Conservation (phyloP, 2,888 invertebrate species). For the Elegia similella region DNA sequence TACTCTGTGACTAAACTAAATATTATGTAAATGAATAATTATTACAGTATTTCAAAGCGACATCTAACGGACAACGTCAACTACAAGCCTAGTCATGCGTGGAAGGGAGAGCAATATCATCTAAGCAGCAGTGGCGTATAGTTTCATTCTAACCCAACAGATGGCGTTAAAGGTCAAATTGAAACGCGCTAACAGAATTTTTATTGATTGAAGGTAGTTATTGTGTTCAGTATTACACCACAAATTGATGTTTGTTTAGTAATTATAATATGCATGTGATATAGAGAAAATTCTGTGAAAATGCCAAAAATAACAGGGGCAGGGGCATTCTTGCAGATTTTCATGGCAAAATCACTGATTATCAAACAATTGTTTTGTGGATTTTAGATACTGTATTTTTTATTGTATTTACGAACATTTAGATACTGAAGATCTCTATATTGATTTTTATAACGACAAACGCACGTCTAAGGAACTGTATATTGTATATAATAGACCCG, state of each 20-base stretch:
- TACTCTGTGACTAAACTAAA: not conserved
- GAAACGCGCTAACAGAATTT: not conserved
- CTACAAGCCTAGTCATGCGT: constrained; percentile 2
- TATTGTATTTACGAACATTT: not conserved
- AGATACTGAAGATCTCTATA: not conserved
- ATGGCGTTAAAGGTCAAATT: not conserved
- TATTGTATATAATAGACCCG: constrained; percentile 31
- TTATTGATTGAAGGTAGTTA: not conserved
- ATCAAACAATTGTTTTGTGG: not conserved
- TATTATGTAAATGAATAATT: not conserved
- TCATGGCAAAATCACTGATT: not conserved
- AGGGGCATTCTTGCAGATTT: not conserved
- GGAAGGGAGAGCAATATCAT: not conserved
- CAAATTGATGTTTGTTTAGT: too few species aligned
- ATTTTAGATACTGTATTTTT: not conserved
- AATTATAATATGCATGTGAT: not conserved
- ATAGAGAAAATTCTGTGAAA: not conserved
- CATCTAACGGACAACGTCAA: not conserved
- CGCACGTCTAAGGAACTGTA: not conserved
- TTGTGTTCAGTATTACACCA: not conserved
- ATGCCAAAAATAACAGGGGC: not conserved
- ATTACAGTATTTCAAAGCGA: constrained; percentile 1
- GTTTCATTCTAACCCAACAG: not conserved
- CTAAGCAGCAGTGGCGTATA: not conserved
- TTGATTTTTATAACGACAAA: not conserved